A percentile compares a stretch with the other conserved stretches of the same genome.
Conservation (phyloP, 2,113 vertebrate genomes). For the Corythornis cristatus region DNA sequence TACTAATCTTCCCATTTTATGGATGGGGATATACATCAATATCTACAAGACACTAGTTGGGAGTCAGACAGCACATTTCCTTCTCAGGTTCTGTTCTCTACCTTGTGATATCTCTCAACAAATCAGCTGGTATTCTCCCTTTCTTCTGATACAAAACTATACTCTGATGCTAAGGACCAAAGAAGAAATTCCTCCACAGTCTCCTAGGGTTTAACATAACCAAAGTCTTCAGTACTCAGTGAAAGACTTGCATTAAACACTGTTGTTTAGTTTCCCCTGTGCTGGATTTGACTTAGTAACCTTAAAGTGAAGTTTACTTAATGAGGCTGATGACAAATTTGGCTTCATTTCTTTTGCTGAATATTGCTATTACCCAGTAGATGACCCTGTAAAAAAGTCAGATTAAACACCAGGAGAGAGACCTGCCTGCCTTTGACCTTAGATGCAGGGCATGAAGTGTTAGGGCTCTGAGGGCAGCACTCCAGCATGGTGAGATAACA, state of each 20-base stretch:
- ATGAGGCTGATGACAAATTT: not conserved
- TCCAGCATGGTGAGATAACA: not conserved
- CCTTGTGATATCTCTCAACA: not conserved
- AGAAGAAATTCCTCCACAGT: not conserved
- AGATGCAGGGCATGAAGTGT: not conserved
- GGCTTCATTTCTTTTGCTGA: not conserved
- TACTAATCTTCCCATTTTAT: constrained; percentile 12
- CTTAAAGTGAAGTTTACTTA: not conserved
- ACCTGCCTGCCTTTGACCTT: not conserved
- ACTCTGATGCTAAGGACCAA: not conserved
- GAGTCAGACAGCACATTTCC: not conserved
- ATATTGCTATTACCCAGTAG: not conserved
- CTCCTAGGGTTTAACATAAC: not conserved
- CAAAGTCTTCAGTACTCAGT: not conserved
- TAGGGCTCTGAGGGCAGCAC: not conserved
- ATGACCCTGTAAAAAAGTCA: not conserved
- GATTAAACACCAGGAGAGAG: not conserved
- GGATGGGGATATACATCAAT: not conserved
- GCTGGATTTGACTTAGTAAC: not conserved
- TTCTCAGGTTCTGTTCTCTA: not conserved
- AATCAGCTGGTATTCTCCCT: not conserved
- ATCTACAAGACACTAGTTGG: not conserved
- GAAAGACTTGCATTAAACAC: not conserved
- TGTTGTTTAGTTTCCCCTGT: not conserved
- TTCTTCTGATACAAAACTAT: not conserved